These are phyloP conservation scores for Hirtodrosophila duncani DNA, from an alignment of 2,888 invertebrate species.

Conservation along the genomic window DNA sequence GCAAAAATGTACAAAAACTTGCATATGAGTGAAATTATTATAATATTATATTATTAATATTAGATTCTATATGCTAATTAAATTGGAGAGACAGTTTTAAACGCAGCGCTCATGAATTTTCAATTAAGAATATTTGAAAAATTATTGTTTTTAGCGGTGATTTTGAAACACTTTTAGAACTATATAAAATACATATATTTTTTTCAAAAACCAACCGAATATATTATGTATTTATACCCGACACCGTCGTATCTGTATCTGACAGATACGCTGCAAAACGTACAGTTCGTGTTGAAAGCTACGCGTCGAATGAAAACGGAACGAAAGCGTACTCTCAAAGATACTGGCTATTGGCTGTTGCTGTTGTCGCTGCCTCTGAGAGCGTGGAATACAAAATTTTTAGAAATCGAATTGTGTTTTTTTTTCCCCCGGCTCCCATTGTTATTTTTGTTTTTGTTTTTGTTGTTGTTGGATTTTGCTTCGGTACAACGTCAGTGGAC, in stretches of 20 bases:
- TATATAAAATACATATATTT: constrained; percentile 12
- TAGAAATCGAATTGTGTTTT: constrained; percentile 58
- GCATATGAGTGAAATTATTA: constrained; percentile 15
- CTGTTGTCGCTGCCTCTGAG: constrained; percentile 37
- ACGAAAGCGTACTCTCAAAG: too few relatives aligned
- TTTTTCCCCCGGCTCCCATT: neutral
- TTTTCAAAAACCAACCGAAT: constrained; percentile 46
- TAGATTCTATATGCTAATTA: too few relatives aligned
- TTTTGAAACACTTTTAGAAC: neutral
- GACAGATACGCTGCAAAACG: constrained; percentile 62
- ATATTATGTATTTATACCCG: constrained; percentile 40
- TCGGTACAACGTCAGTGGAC: constrained; percentile 18
- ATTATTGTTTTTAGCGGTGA: too few relatives aligned
- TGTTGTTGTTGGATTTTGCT: constrained; percentile 13
- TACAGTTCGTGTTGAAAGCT: constrained; percentile 69
- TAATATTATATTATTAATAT: constrained; percentile 1
- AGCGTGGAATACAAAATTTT: constrained; percentile 43
- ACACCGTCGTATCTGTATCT: constrained; percentile 56
- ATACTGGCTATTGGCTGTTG: too few relatives aligned
- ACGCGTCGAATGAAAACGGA: constrained; percentile 68
- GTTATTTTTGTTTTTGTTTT: constrained; percentile 2
- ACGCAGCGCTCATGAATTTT: too few relatives aligned
- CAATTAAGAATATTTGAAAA: too few relatives aligned
- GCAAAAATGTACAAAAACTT: constrained; percentile 30
- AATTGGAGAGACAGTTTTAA: too few relatives aligned